phyloP scores from a whole-genome alignment of 2,888 invertebrate species.

The Coremacera marginata region DNA sequence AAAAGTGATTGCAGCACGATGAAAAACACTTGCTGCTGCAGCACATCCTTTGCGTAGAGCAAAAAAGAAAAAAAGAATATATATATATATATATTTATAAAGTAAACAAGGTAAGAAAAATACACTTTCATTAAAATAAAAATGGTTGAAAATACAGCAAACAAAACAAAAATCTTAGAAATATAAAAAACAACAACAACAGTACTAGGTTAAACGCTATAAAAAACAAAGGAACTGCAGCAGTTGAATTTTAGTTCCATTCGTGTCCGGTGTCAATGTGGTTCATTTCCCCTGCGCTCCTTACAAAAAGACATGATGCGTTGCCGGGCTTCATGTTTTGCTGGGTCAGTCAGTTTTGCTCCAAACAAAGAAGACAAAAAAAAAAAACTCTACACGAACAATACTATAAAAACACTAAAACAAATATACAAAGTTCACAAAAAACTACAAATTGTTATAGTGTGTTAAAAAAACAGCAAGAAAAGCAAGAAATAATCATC shows the following conservation, averaged over 20 bases:
- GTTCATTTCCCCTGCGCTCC: constrained; percentile 5
- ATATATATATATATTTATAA: too few species aligned
- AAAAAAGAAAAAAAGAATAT: background rate
- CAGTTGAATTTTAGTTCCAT: constrained; percentile 18
- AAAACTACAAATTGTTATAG: too few species aligned
- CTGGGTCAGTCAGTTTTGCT: background rate
- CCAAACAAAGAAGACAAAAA: background rate
- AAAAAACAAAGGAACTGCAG: constrained; percentile 45
- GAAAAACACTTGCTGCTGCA: constrained; percentile 4
- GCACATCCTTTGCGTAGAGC: constrained; percentile 11
- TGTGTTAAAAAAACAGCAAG: background rate
- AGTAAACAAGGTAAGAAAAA: constrained; percentile 34
- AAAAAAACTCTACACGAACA: background rate
- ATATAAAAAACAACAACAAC: background rate
- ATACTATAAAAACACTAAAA: background rate
- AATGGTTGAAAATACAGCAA: constrained; percentile 1
- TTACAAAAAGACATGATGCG: background rate
- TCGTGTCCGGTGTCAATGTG: constrained; percentile 29
- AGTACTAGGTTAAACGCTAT: constrained; percentile 40
- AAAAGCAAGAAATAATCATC: constrained; percentile 5
- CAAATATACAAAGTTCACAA: too few species aligned
- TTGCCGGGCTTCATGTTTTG: background rate
- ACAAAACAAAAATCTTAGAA: constrained; percentile 17
- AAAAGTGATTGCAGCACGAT: constrained; percentile 8
- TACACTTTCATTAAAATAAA: constrained; percentile 24